Evolutionary conservation across 1,140 invertebrate species (phyloP).

Genomic region (Leguminivora glycinivorella): DNA sequence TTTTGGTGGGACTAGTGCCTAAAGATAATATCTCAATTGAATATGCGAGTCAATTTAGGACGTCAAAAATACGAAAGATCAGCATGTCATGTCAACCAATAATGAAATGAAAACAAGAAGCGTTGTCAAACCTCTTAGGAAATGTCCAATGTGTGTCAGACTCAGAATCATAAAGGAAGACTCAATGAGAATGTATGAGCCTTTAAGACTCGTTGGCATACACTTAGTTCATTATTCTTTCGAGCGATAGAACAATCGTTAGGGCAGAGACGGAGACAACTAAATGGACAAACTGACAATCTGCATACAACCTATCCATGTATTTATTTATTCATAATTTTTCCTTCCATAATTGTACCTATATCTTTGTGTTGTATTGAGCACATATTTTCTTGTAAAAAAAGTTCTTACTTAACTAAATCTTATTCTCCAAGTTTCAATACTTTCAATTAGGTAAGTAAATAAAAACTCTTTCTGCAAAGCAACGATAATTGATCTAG

Average conservation of each 20-base stretch:
- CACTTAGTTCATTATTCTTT: neutral
- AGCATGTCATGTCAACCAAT: neutral
- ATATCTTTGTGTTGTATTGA: too few species aligned
- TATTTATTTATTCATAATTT: too few species aligned
- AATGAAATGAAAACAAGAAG: slow-evolving; percentile 7
- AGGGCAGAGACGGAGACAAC: neutral
- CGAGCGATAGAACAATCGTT: slow-evolving; percentile 9
- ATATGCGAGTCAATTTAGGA: neutral
- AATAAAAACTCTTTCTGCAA: too few species aligned
- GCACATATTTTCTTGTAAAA: too few species aligned
- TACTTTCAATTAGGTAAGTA: too few species aligned
- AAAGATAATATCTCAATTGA: neutral
- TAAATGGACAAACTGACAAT: too few species aligned
- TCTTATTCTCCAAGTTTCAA: too few species aligned
- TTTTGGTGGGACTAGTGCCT: too few species aligned
- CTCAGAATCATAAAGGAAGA: neutral
- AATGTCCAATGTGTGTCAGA: neutral
- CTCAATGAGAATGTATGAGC: neutral
- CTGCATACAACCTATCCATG: too few species aligned
- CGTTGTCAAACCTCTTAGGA: slow-evolving; percentile 16
- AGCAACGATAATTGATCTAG: too few species aligned
- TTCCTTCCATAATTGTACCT: too few species aligned
- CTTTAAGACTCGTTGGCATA: neutral
- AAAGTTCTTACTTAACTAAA: too few species aligned
- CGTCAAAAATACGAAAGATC: neutral